phyloP scores from a whole-genome alignment of 2,797 vertebrate species.

The Clarias fuscus region DNA sequence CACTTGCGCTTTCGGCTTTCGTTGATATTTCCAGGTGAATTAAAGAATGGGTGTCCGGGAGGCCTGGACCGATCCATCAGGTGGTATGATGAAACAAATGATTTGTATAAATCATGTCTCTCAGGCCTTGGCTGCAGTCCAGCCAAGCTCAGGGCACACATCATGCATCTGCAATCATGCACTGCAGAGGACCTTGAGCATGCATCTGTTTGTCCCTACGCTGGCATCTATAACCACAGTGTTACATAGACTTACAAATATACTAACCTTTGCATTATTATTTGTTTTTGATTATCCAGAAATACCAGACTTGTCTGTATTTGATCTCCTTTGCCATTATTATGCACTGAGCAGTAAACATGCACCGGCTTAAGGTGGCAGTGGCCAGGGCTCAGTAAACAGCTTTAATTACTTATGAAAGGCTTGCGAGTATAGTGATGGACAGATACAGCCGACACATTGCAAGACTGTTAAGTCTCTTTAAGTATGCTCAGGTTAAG shows the following conservation, averaged over 20 bases:
- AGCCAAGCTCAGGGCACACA: constrained; percentile 13
- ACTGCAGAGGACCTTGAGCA: constrained; percentile 5
- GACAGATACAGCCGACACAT: constrained; percentile 33
- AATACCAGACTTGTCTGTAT: background rate
- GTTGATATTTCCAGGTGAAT: constrained; percentile 28
- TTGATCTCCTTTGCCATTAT: background rate
- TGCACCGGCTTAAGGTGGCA: background rate
- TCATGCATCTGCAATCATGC: constrained; percentile 19
- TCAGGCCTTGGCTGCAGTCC: constrained; percentile 27
- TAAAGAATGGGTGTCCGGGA: constrained; percentile 17
- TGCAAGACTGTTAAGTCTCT: constrained; percentile 33
- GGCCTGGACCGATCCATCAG: constrained; percentile 32
- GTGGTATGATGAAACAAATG: constrained; percentile 25
- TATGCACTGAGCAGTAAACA: constrained; percentile 20
- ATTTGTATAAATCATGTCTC: constrained; percentile 46
- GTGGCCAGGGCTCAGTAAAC: background rate
- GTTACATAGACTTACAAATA: constrained; percentile 2
- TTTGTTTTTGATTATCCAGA: background rate
- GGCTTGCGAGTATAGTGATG: background rate
- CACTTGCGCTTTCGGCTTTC: constrained; percentile 30
- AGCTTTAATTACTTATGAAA: constrained; percentile 35
- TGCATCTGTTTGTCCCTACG: background rate
- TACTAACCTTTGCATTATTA: background rate
- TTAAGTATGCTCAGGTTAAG: constrained; percentile 62
- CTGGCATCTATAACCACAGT: background rate